Base-by-base conservation (phyloP, 1,140 invertebrate species). In the Gerris buenoi region DNA sequence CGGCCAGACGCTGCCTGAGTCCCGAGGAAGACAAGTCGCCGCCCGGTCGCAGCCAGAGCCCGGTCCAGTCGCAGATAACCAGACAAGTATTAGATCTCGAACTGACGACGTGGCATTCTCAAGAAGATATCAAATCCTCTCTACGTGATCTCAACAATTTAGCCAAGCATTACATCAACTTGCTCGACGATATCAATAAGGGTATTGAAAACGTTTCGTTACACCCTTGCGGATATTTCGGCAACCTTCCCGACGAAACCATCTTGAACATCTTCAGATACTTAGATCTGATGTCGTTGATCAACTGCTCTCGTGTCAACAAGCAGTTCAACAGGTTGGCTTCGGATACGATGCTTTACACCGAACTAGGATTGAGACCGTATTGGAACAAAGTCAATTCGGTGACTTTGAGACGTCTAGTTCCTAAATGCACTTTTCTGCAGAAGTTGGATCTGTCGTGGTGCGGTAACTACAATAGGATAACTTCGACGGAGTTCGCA, bases 401-500 rank as follows among this genome's bases (percentile, higher is more conserved):
- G 65, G 69, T 69, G 62, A 74, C 80, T 27, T 74, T 88, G 60
- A 73, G 79, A 61, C 77, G 71, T 71, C 76, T 87, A 29, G 71
- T 75, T 22, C 69, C 72, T 15, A 79, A 85, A 67, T 89, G 88
- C 75, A 82, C 82, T 68, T 84, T 84, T 75, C 76, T 93, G 18
- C 85, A 87, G 71, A 86, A 86, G 76, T 73, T 95, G 15, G 90
- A 93, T 79, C 75, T 94, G 0, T 92, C 90, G 0, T 95, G 91
- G 91, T 93, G 90, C 76, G 89, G 89, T n/a, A 86, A 83, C 68
- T 85, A 89, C 74, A 78, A 81, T 46, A 18, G 59, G 25, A 68
- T 68, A 56, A 69, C 61, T 59, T 46, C 26, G 62, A 57, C 60
- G 3, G 10, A 71, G 72, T 65, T 65, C 68, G 70, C 79, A 75